Conservation (phyloP, 1,140 invertebrate species). For the Colletes gigas region DNA sequence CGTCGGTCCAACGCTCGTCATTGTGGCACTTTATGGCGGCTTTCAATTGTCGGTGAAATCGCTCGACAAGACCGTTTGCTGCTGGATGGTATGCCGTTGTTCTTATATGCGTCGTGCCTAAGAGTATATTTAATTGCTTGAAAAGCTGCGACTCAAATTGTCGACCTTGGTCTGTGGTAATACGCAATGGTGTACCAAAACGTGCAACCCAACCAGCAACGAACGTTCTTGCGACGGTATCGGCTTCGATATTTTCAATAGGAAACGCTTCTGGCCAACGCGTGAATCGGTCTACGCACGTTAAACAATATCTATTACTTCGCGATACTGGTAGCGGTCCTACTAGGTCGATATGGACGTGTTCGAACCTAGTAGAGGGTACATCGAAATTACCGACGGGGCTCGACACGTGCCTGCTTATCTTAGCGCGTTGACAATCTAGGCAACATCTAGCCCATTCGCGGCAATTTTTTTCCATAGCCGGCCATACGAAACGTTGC, state of each 20-base stretch:
- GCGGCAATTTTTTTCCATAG: conserved; percentile 8
- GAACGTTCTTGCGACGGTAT: conserved; percentile 70
- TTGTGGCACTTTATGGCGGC: conserved; percentile 47
- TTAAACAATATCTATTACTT: conserved; percentile 52
- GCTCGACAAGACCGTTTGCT: conserved; percentile 65
- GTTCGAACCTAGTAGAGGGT: too few species aligned
- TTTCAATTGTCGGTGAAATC: conserved; percentile 59
- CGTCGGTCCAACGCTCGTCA: conserved; percentile 33
- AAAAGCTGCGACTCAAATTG: conserved; percentile 74
- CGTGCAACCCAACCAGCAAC: conserved; percentile 65
- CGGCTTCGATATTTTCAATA: conserved; percentile 65
- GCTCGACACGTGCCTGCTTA: not conserved
- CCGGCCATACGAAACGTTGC: conserved; percentile 24
- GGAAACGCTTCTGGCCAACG: conserved; percentile 68
- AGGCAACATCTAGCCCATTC: not conserved
- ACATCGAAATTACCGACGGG: too few species aligned
- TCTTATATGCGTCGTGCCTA: not conserved
- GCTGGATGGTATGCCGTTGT: conserved; percentile 66
- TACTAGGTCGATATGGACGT: too few species aligned
- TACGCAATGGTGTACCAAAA: conserved; percentile 67
- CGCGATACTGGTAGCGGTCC: not conserved
- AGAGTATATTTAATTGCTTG: not conserved
- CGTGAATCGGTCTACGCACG: conserved; percentile 63
- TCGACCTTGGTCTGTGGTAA: conserved; percentile 70
- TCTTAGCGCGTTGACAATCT: conserved; percentile 1